A percentile compares a stretch with the other conserved stretches of the same genome.
These are phyloP conservation scores for Gymnodraco acuticeps DNA, from an alignment of 2,797 vertebrate species.

Conservation along the genomic window DNA sequence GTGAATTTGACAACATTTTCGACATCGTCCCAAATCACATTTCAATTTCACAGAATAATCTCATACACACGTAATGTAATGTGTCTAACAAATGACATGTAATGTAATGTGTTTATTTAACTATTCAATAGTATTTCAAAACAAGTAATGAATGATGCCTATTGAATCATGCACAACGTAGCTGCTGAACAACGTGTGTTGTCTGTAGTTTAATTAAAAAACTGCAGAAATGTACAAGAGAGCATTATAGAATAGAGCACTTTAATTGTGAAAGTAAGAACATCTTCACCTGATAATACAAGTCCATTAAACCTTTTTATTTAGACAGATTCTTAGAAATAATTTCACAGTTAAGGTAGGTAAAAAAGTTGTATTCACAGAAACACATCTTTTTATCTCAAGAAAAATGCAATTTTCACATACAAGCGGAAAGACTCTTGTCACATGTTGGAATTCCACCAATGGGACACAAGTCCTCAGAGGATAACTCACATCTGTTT, in stretches of 20 bases:
- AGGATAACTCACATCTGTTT: slow-evolving; percentile 8
- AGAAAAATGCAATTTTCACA: slow-evolving; percentile 5
- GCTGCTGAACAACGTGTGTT: not conserved
- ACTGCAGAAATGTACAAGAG: not conserved
- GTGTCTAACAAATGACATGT: too few relatives aligned
- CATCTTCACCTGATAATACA: not conserved
- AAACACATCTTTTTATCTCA: slow-evolving; percentile 18
- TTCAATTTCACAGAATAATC: not conserved
- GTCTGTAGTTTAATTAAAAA: not conserved
- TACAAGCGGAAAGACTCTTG: slow-evolving; percentile 3
- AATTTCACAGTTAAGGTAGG: slow-evolving; percentile 12
- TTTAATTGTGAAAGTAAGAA: not conserved
- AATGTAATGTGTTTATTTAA: too few relatives aligned
- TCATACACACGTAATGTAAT: too few relatives aligned
- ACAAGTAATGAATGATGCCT: not conserved
- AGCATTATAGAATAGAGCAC: too few relatives aligned
- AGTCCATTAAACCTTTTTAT: not conserved
- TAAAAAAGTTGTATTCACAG: slow-evolving; percentile 65
- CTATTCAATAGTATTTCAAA: not conserved
- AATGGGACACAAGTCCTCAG: not conserved
- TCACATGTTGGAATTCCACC: slow-evolving; percentile 1
- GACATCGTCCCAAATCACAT: too few relatives aligned
- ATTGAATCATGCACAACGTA: too few relatives aligned
- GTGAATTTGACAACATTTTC: too few relatives aligned
- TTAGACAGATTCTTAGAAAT: not conserved